Evolutionary conservation across 2,797 vertebrate genomes (phyloP), one percentile per base, ranked within the genome.

Genomic region (Bufotes viridis): DNA sequence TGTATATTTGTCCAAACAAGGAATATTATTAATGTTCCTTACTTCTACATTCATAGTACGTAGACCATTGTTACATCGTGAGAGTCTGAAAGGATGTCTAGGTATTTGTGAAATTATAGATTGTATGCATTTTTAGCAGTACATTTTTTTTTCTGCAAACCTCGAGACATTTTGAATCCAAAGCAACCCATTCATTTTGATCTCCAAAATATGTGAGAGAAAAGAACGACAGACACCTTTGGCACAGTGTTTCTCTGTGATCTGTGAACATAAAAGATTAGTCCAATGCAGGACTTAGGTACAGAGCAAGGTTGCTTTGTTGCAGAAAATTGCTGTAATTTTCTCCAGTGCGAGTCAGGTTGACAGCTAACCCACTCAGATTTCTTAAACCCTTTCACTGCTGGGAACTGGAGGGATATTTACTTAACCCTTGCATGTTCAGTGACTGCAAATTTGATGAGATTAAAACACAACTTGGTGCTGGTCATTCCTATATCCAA

Each of bases 311-410:
- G 22, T 67, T 49, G 69, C 82, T 85, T 85, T 86, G 85, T 86
- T 69, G 76, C 60, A 80, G 85, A 79, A 86, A 86, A 79, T 86
- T 80, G 85, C 85, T 86, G 76, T 86, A 79, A 86, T 86, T 79
- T 86, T 86, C 85, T 86, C 76, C 85, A 7, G 14, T 80, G 76
- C 20, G 63, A 86, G 78, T 67, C 49, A 70, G 85, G 63, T 79
- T 70, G 49, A 86, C 76, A 86, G 75, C 75, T 86, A 70, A 80
- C 85, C 85, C 85, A 80, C 85, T 70, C 85, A 80, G n/a, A 70
- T 70, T 80, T 34, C 76, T 79, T 55, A 53, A 57, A 86, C 85
- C 63, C 76, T 86, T 86, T 86, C 76, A 69, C 63, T 86, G 75
- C 85, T 80, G 63, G 63, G 15, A 67, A 78, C 26, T 9, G 14